These are phyloP conservation scores for Megamerina dolium DNA, from an alignment of 2,888 invertebrate species.

Conservation along the genomic window DNA sequence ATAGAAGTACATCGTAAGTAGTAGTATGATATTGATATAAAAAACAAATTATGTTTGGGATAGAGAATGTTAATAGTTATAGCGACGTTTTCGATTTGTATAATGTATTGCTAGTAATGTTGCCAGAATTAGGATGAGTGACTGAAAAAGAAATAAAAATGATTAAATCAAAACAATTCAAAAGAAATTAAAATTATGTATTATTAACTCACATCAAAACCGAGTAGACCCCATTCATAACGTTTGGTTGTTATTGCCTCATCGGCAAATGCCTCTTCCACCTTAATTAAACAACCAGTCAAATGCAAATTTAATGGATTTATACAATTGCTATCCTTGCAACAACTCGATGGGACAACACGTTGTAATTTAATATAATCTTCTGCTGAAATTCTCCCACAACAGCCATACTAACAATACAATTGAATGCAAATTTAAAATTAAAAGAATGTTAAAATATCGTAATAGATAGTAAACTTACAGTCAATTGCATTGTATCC, in stretches of 20 bases:
- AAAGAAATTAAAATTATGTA: not conserved
- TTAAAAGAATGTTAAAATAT: not conserved
- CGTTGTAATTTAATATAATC: constrained; percentile 32
- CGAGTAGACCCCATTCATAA: constrained; percentile 34
- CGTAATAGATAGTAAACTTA: constrained; percentile 16
- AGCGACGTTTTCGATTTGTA: constrained; percentile 36
- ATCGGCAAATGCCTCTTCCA: constrained; percentile 34
- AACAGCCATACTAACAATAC: constrained; percentile 33
- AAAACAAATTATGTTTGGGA: not conserved
- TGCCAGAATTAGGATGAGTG: constrained; percentile 31
- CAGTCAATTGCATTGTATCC: constrained; percentile 33
- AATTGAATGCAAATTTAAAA: not conserved
- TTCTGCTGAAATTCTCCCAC: constrained; percentile 35
- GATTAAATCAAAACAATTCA: not conserved
- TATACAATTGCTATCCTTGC: constrained; percentile 35
- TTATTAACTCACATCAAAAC: constrained; percentile 31
- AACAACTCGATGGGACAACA: constrained; percentile 35
- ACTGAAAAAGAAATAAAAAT: constrained; percentile 20
- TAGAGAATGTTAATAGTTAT: constrained; percentile 30
- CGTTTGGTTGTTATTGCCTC: constrained; percentile 27
- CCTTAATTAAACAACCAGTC: constrained; percentile 31
- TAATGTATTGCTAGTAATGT: constrained; percentile 36
- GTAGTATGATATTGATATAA: too few relatives aligned
- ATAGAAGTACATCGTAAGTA: too few relatives aligned
- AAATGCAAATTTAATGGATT: constrained; percentile 33